Evolutionary conservation across 1,140 invertebrate species (phyloP).

Genomic region (Ceratina calcarata): DNA sequence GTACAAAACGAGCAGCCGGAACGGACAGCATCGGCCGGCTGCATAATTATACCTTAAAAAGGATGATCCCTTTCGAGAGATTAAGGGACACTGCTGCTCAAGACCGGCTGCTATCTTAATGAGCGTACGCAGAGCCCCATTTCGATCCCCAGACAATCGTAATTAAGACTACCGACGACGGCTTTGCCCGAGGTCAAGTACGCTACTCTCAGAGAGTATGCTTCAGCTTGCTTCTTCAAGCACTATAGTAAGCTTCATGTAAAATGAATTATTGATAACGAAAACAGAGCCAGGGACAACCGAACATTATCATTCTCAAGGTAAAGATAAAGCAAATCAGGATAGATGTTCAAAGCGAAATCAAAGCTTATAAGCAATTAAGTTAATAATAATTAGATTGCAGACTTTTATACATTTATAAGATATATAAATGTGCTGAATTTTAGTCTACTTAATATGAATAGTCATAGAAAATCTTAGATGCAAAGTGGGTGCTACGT

Average conservation of each 20-base stretch:
- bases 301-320: no score
- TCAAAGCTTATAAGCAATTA: no score
- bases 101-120: constrained; percentile 67
- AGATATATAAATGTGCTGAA: no score
- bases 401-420: no score
- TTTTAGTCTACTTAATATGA: no score
- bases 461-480: no score
- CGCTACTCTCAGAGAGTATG: background rate
- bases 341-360: no score
- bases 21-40: constrained; percentile 1
- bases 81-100: constrained; percentile 58
- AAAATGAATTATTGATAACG: no score
- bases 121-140: constrained; percentile 49
- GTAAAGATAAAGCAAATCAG: no score
- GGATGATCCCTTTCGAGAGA: constrained; percentile 63
- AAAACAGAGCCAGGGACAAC: no score
- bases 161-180: constrained; percentile 34
- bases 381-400: no score
- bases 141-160: constrained; percentile 45
- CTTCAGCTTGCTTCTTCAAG: background rate
- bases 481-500: no score
- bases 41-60: constrained; percentile 65
- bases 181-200: constrained; percentile 36
- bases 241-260: background rate
- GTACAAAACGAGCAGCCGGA: constrained; percentile 33